Conservation (phyloP, 2,797 vertebrate species). For the Brachymystax lenok region DNA sequence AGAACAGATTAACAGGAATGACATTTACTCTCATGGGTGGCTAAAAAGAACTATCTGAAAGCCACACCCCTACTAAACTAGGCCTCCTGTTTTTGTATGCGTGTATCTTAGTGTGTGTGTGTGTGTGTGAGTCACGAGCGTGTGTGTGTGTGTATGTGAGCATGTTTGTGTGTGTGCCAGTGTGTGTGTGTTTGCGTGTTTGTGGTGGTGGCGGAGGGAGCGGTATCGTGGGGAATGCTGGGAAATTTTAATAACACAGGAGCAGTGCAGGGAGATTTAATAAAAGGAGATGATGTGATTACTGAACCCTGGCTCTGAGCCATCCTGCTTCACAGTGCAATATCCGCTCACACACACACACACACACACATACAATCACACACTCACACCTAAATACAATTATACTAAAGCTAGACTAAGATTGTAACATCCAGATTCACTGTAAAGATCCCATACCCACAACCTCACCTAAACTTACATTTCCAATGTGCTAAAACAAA, state of each 20-base stretch:
- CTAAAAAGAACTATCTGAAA: too few relatives aligned
- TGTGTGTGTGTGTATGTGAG: conserved; percentile 21
- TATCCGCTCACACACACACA: conserved; percentile 78
- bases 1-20: too few relatives aligned
- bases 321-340: conserved; percentile 87
- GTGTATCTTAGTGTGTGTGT: conserved; percentile 50
- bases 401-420: conserved; percentile 69
- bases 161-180: neutral
- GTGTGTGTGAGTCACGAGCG: conserved; percentile 34
- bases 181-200: conserved; percentile 31
- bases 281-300: conserved; percentile 97
- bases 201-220: conserved; percentile 65
- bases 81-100: conserved; percentile 24
- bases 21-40: too few relatives aligned
- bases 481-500: neutral
- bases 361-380: conserved; percentile 39
- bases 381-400: conserved; percentile 42
- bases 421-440: conserved; percentile 64
- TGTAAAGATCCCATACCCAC: conserved; percentile 44
- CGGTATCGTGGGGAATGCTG: conserved; percentile 86
- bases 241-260: conserved; percentile 97
- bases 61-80: too few relatives aligned
- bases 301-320: conserved; percentile 89
- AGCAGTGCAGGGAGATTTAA: conserved; percentile 94
- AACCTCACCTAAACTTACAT: neutral